Base-by-base conservation (phyloP, 23 tunicate genomes). In the Clavelina lepadiformis region DNA sequence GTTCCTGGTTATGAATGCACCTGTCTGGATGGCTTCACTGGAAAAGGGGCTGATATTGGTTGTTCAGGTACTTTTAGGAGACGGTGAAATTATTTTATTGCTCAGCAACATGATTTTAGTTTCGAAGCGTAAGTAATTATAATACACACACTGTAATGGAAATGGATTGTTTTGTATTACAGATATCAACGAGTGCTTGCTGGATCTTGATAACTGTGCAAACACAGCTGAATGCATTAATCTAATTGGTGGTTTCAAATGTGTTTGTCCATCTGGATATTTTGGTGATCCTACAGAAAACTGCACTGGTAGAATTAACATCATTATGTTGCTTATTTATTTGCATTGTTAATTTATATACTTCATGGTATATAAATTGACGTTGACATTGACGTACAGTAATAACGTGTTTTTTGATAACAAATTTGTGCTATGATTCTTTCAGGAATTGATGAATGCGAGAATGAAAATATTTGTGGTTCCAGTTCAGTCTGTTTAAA, bases 161-260 rank as follows among this genome's bases (percentile, higher is more conserved):
- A 22, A 38, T 2, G 26, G 52, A 4, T 51, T 3, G 20, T 31
- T 24, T 3, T 31, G 24, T 62, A n/a, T 57, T 19, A 3, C 53
- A 69, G 84, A 78, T 44, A 56, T 69, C n/a, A 47, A 78, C 33
- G 84, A 78, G 31, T 78, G 84, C 51, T 37, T 46, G 28, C n/a
- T 59, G 55, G 45, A 49, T 41, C 21, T n/a, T 5, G 44, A 69
- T 4, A 49, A 36, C 23, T 78, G 84, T 56, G 49, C 60, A 13
- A 47, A 27, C 26, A 52, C 69, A 44, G 84, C 84, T 25, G 68
- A 56, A 34, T 78, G 84, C 30, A 31, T 33, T 15, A 69, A 78
- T 53, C 22, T 22, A 25, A 56, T 44, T 22, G 76, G 76, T 19
- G 41, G 56, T 21, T 78, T 36, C 32, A 41, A n/a, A 27, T 78